phyloP scores from a whole-genome alignment of 2,797 vertebrate genomes.

The Platyrinchus mystaceus region DNA sequence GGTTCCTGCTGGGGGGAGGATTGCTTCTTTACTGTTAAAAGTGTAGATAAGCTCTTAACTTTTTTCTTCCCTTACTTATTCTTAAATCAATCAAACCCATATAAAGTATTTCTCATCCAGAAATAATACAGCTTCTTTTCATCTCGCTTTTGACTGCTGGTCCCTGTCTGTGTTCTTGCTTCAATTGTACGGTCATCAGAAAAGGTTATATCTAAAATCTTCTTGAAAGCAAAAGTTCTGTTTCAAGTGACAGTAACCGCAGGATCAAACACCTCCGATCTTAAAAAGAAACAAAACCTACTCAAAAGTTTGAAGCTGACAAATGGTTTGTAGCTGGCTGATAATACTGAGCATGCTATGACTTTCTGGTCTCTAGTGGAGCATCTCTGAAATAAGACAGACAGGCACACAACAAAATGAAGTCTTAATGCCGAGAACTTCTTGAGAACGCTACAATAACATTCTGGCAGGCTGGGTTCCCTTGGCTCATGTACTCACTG shows the following conservation, averaged over 20 bases:
- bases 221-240: constrained; percentile 6
- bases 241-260: not conserved
- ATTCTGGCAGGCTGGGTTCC: constrained; percentile 30
- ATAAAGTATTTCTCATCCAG: constrained; percentile 3
- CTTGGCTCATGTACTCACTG: constrained; percentile 26
- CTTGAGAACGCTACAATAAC: constrained; percentile 22
- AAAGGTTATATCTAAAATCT: not conserved
- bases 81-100: not conserved
- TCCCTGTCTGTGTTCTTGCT: not conserved
- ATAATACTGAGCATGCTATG: constrained; percentile 5
- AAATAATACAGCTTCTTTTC: constrained; percentile 15
- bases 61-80: not conserved
- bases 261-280: not conserved
- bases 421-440: constrained; percentile 6
- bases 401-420: constrained; percentile 17
- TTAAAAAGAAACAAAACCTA: constrained; percentile 28
- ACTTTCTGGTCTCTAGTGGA: constrained; percentile 11
- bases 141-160: not conserved
- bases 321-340: not conserved
- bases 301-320: constrained; percentile 2
- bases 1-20: constrained; percentile 11
- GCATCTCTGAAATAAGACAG: constrained; percentile 18
- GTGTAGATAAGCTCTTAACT: constrained; percentile 27
- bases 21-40: constrained; percentile 26
- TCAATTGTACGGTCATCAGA: not conserved